Evolutionary conservation across 2,888 invertebrate genomes (phyloP).

Genomic region (Catocala fraxini): DNA sequence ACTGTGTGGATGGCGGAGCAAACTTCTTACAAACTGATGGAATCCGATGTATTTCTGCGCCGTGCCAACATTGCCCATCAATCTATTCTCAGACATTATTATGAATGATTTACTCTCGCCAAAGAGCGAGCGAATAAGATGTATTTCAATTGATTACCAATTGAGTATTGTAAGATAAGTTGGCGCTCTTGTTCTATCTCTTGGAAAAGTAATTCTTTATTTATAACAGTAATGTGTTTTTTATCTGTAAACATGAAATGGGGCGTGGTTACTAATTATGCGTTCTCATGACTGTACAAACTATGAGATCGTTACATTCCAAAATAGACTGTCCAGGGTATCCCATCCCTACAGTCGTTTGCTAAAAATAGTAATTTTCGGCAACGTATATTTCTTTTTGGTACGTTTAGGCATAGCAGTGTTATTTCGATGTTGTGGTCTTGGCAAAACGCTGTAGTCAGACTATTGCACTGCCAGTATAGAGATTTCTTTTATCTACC

Average conservation of each 20-base stretch:
- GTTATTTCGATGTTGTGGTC: no score
- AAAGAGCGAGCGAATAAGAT: conserved; percentile 28
- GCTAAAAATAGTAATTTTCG: conserved; percentile 20
- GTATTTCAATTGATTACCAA: conserved; percentile 41
- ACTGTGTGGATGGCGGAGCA: conserved; percentile 16
- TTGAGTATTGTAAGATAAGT: conserved; percentile 39
- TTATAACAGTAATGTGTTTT: conserved; percentile 16
- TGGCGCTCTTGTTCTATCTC: conserved; percentile 28
- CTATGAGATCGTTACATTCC: conserved; percentile 22
- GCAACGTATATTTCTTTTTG: conserved; percentile 6
- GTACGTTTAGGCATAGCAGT: background rate
- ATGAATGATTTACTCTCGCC: conserved; percentile 32
- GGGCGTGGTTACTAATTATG: background rate
- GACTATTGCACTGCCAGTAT: no score
- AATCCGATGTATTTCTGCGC: conserved; percentile 43
- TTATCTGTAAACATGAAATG: conserved; percentile 12
- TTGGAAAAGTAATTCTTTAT: conserved; percentile 23
- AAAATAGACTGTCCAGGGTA: conserved; percentile 17
- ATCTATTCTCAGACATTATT: conserved; percentile 42
- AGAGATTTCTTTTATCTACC: no score
- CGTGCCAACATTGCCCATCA: conserved; percentile 34
- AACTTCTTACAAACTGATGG: conserved; percentile 39
- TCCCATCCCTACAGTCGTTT: conserved; percentile 15
- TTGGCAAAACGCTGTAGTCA: background rate
- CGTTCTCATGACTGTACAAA: conserved; percentile 5